These are phyloP conservation scores for Protonemura montana DNA, from an alignment of 2,888 invertebrate genomes.

Conservation along the genomic window DNA sequence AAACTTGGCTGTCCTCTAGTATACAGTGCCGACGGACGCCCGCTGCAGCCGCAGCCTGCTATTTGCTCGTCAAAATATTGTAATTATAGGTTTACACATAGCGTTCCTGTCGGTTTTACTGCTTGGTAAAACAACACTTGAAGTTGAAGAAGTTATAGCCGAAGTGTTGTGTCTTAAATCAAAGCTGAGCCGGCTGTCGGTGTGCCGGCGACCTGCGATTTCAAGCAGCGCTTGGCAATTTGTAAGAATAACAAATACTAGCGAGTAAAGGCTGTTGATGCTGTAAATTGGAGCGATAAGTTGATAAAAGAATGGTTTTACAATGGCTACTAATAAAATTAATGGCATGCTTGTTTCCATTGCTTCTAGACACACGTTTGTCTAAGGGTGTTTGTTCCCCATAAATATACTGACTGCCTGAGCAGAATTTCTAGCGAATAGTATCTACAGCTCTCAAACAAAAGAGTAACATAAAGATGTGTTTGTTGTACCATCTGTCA, in stretches of 20 bases:
- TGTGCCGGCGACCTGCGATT: too few relatives aligned
- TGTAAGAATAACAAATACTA: constrained; percentile 35
- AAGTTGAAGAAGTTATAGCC: not conserved
- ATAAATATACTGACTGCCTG: not conserved
- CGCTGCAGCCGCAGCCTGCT: not conserved
- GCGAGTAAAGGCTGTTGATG: not conserved
- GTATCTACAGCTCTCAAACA: too few relatives aligned
- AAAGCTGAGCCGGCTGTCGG: not conserved
- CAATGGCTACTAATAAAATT: constrained; percentile 24
- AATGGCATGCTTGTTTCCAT: not conserved
- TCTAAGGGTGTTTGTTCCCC: not conserved
- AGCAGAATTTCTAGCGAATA: too few relatives aligned
- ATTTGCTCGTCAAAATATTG: not conserved
- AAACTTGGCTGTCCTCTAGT: too few relatives aligned
- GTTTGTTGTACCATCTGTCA: too few relatives aligned
- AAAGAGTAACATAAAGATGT: too few relatives aligned
- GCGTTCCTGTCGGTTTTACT: not conserved
- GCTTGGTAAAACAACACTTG: not conserved
- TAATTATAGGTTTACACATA: not conserved
- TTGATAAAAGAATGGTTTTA: constrained; percentile 21
- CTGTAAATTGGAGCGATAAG: constrained; percentile 37
- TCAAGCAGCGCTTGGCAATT: constrained; percentile 19
- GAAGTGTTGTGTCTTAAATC: constrained; percentile 1
- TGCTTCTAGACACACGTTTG: not conserved
- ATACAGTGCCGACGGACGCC: not conserved